Conservation (phyloP, 2,113 vertebrate genomes). For the Epinephelus lanceolatus region DNA sequence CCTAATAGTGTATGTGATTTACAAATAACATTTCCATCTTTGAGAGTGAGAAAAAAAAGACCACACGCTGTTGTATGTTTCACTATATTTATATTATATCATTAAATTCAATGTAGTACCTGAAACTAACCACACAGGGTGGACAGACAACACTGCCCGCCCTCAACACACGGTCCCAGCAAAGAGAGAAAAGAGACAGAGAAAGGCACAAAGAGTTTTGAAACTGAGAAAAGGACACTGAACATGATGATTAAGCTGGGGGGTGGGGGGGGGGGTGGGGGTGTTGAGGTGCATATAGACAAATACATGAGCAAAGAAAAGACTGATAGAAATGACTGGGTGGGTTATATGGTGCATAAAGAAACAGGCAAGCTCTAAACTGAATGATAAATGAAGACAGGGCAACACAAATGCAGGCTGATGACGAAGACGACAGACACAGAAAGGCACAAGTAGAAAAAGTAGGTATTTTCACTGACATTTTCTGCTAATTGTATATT, state of each 20-base stretch:
- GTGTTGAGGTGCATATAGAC: conserved; percentile 35
- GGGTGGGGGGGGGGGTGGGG: background rate
- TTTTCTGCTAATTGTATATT: conserved; percentile 55
- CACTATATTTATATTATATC: conserved; percentile 89
- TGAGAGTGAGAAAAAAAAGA: background rate
- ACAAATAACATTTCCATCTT: background rate
- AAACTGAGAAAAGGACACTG: conserved; percentile 65
- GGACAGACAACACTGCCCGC: conserved; percentile 73
- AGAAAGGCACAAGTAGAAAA: conserved; percentile 85
- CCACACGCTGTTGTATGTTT: conserved; percentile 61
- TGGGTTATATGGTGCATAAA: background rate
- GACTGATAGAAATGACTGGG: conserved; percentile 1
- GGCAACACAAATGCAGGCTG: conserved; percentile 46
- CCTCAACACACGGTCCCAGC: conserved; percentile 84
- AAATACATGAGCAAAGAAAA: conserved; percentile 59
- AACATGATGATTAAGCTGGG: conserved; percentile 11
- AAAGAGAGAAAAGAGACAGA: conserved; percentile 80
- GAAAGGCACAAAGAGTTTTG: conserved; percentile 83
- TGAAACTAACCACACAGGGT: conserved; percentile 86
- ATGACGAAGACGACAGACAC: conserved; percentile 60
- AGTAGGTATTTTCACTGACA: conserved; percentile 54
- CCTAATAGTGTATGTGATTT: background rate
- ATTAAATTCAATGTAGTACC: conserved; percentile 87
- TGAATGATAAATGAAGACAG: conserved; percentile 32
- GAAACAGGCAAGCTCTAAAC: conserved; percentile 45